phyloP scores from a whole-genome alignment of 2,888 invertebrate genomes.

The Dione vanillae region DNA sequence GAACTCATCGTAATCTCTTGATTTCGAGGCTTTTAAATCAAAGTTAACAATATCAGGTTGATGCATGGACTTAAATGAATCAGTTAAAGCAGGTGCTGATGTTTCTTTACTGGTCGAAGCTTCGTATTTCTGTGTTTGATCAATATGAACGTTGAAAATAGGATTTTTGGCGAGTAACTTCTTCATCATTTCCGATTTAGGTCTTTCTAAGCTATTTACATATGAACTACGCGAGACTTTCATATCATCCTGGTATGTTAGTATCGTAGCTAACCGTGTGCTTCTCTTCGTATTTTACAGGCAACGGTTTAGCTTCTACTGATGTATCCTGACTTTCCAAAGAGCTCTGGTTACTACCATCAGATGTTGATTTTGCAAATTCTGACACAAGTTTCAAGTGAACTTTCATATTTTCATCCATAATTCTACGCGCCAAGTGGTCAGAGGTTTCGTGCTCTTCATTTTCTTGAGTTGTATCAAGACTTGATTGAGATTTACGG shows the following conservation, averaged over 20 bases:
- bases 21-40: constrained; percentile 71
- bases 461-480: constrained; percentile 61
- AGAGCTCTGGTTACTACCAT: constrained; percentile 75
- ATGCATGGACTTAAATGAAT: constrained; percentile 75
- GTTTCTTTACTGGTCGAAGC: constrained; percentile 65
- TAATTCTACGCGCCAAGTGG: constrained; percentile 75
- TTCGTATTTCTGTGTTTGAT: constrained; percentile 67
- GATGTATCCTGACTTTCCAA: constrained; percentile 69
- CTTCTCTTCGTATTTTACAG: constrained; percentile 74
- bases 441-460: constrained; percentile 75
- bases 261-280: constrained; percentile 80
- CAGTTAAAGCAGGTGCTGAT: constrained; percentile 61
- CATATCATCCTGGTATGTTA: constrained; percentile 86
- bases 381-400: constrained; percentile 78
- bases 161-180: constrained; percentile 82
- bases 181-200: constrained; percentile 86
- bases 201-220: constrained; percentile 85
- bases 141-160: constrained; percentile 76
- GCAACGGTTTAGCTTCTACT: constrained; percentile 60
- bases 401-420: constrained; percentile 80
- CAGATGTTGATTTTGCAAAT: constrained; percentile 79
- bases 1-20: constrained; percentile 73
- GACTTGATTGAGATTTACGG: constrained; percentile 53
- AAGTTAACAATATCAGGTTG: constrained; percentile 82
- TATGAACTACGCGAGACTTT: constrained; percentile 86